Evolutionary conservation across 2,113 vertebrate species (phyloP).

Genomic region (Bolborhynchus lineola): DNA sequence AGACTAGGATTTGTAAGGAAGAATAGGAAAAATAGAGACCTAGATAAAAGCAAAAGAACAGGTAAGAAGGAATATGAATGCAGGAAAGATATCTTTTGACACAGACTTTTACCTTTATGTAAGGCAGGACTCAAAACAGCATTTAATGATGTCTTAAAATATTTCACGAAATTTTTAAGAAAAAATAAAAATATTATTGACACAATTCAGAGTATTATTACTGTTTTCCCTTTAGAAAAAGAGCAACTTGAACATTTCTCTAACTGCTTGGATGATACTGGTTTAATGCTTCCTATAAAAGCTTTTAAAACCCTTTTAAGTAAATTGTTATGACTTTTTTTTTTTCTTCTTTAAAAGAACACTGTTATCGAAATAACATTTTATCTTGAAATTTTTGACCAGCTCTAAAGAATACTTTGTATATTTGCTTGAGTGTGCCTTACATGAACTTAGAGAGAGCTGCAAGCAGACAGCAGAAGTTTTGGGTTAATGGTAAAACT

Average conservation of each 20-base stretch:
- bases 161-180: not conserved
- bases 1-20: not conserved
- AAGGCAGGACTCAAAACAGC: not conserved
- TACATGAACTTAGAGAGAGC: not conserved
- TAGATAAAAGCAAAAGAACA: not conserved
- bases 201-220: not conserved
- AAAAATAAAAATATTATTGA: not conserved
- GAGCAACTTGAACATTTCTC: not conserved
- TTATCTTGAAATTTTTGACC: not conserved
- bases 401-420: not conserved
- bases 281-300: not conserved
- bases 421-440: not conserved
- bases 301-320: fast-evolving
- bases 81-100: not conserved
- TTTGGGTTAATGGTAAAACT: not conserved
- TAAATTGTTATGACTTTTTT: not conserved
- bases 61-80: not conserved
- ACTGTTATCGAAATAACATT: not conserved
- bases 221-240: not conserved
- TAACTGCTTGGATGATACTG: not conserved
- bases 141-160: not conserved
- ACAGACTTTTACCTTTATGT: not conserved
- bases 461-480: not conserved
- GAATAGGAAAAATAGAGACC: not conserved
- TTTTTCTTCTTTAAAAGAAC: not conserved